Evolutionary conservation across 2,113 vertebrate genomes (phyloP), one percentile per base, ranked within the genome.

Genomic region (Scortum barcoo): DNA sequence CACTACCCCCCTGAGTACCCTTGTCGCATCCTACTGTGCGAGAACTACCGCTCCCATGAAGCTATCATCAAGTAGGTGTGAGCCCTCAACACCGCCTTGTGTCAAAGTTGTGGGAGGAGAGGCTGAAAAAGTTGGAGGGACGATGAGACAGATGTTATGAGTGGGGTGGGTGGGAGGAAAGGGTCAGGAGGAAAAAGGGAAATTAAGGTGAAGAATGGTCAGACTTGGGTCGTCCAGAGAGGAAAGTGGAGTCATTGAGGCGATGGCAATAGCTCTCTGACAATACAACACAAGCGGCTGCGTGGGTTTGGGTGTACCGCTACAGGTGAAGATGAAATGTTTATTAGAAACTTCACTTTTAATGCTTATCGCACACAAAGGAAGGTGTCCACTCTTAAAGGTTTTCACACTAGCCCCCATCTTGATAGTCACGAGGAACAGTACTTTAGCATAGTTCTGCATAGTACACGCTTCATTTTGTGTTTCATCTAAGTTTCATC

Each of bases 11-110:
- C 96, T 1, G 98, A 99, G 69, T 99, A 97, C 89, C 98, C 98
- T 0, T 99, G 98, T 82, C 95, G 98, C 91, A 99, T 99, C 92
- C 96, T 99, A 91, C 96, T 99, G n/a, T 99, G 98, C 74, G 98
- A 99, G 93, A 99, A 99, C 95, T 99, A 99, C 95, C 98, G 98
- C 93, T 99, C 98, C 87, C 98, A 99, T 91, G 98, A 99, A 96
- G 98, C 98, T 93, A 99, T 99, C 96, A 99, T 99, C 97, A 99
- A 97, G 98, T 99, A 97, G 95, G 98, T 97, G 95, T 96, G 95
- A 94, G 88, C 93, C 92, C 88, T 93, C 87, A 90, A 42, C 61
- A 36, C 73, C 40, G 81, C 91, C 81, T 88, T 72, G 54, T 66
- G 82, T 80, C 17, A 1, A 76, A 66, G 9, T 16, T 65, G 46